Percentiles rank a stretch among this genome's conserved stretches.
phyloP scores from a whole-genome alignment of 2,797 vertebrate species.

The Scolopax bukidnonensis region DNA sequence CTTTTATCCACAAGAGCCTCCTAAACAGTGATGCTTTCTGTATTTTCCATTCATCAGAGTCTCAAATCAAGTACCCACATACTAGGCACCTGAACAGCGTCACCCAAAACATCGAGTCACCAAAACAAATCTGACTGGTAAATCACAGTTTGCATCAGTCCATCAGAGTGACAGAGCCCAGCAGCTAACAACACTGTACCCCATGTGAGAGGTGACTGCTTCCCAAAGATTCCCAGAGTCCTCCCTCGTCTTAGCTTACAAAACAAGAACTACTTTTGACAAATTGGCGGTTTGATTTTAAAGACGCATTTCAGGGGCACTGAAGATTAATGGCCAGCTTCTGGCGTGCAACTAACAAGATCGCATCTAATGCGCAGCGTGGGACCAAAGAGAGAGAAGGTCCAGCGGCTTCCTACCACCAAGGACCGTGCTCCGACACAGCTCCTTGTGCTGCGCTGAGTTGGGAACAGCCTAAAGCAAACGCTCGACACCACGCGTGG shows the following conservation, averaged over 20 bases:
- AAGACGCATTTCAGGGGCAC: not conserved
- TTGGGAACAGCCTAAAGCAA: not conserved
- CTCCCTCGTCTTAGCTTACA: not conserved
- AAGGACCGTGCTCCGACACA: not conserved
- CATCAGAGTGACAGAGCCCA: not conserved
- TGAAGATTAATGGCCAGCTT: not conserved
- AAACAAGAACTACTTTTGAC: not conserved
- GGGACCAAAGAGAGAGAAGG: not conserved
- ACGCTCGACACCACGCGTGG: not conserved
- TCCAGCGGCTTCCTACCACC: not conserved
- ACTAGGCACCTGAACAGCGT: not conserved
- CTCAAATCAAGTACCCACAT: not conserved
- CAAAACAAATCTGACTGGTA: not conserved
- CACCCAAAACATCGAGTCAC: not conserved
- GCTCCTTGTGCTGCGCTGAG: not conserved
- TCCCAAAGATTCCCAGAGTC: not conserved
- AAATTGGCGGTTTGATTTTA: not conserved
- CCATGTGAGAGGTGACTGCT: fast-evolving
- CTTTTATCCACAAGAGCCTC: not conserved
- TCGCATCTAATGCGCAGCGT: not conserved
- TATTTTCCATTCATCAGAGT: not conserved
- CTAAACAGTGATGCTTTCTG: not conserved
- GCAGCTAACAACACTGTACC: fast-evolving
- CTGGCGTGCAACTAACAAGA: not conserved
- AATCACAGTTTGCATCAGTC: not conserved